These are phyloP conservation scores for Epizoanthus fatuus DNA, from an alignment of 92 coral and sea anemone species.

Conservation along the genomic window DNA sequence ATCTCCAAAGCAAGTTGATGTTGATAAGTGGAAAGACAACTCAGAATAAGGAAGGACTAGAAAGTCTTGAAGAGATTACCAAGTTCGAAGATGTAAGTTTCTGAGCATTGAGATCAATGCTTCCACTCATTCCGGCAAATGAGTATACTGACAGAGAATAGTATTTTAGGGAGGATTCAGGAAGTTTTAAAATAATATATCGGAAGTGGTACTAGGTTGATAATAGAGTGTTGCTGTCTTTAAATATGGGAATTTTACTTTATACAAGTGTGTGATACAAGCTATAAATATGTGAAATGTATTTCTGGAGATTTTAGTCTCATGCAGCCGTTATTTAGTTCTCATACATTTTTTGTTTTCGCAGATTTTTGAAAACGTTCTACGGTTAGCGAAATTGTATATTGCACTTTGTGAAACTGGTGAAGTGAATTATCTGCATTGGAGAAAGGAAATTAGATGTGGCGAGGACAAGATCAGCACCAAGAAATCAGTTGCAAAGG, in stretches of 20 bases:
- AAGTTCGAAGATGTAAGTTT: slow-evolving; percentile 54
- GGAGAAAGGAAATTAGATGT: slow-evolving; percentile 71
- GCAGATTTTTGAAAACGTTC: slow-evolving; percentile 69
- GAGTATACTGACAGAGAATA: too few species aligned
- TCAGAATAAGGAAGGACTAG: slow-evolving; percentile 9
- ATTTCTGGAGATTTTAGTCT: too few species aligned
- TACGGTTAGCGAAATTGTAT: slow-evolving; percentile 60
- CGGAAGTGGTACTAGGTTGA: too few species aligned
- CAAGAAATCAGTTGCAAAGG: slow-evolving; percentile 40
- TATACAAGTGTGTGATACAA: too few species aligned
- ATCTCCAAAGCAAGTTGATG: slow-evolving; percentile 77
- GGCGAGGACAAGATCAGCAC: slow-evolving; percentile 37
- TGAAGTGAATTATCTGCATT: slow-evolving; percentile 59
- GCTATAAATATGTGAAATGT: too few species aligned
- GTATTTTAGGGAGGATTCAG: too few species aligned
- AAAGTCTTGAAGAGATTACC: slow-evolving; percentile 69
- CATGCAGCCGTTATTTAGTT: too few species aligned
- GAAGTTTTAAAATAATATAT: too few species aligned
- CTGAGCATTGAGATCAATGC: not conserved
- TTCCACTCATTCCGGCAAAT: too few species aligned
- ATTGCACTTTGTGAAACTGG: slow-evolving; percentile 62
- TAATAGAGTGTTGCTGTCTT: too few species aligned
- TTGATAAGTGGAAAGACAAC: slow-evolving; percentile 69
- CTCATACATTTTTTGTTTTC: not conserved
- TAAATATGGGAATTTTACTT: too few species aligned